Percentiles rank a stretch among this genome's conserved stretches.
Conservation (phyloP, 2,797 vertebrate species). For the Huso huso region DNA sequence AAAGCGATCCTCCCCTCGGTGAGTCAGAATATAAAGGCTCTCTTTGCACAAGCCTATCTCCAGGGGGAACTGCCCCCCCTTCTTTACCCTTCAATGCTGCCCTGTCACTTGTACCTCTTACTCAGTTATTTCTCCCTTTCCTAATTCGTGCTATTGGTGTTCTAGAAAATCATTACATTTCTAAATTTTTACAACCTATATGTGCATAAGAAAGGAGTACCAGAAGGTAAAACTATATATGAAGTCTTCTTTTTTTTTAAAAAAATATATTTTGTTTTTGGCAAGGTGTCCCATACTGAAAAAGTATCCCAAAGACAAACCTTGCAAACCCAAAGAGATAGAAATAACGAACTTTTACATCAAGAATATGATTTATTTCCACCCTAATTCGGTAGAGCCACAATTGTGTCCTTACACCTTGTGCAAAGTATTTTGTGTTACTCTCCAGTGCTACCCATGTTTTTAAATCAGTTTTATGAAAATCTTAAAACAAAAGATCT, state of each 20-base stretch:
- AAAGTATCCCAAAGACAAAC: slow-evolving; percentile 10
- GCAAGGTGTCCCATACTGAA: slow-evolving; percentile 11
- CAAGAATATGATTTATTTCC: slow-evolving; percentile 20
- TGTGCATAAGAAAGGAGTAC: too few species aligned
- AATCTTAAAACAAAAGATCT: slow-evolving; percentile 30
- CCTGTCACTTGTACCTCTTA: slow-evolving; percentile 35
- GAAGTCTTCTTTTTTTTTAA: too few species aligned
- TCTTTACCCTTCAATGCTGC: slow-evolving; percentile 39
- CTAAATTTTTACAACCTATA: too few species aligned
- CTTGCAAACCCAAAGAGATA: slow-evolving; percentile 8
- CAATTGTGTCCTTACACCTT: slow-evolving; percentile 46
- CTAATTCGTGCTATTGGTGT: slow-evolving; percentile 51
- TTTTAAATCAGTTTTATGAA: slow-evolving; percentile 34
- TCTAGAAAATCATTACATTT: slow-evolving; percentile 21
- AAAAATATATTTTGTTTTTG: background rate
- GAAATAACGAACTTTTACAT: background rate
- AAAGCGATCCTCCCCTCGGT: slow-evolving; percentile 66
- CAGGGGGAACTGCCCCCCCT: slow-evolving; percentile 37
- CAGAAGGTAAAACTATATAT: too few species aligned
- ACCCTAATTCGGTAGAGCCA: slow-evolving; percentile 27
- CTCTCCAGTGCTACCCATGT: slow-evolving; percentile 74
- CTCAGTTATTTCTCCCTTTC: slow-evolving; percentile 38
- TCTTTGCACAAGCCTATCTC: slow-evolving; percentile 51
- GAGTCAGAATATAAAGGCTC: slow-evolving; percentile 66
- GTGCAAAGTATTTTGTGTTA: slow-evolving; percentile 80